Evolutionary conservation across 2,888 invertebrate species (phyloP).

Genomic region (Ashinkailepas kermadecensis): DNA sequence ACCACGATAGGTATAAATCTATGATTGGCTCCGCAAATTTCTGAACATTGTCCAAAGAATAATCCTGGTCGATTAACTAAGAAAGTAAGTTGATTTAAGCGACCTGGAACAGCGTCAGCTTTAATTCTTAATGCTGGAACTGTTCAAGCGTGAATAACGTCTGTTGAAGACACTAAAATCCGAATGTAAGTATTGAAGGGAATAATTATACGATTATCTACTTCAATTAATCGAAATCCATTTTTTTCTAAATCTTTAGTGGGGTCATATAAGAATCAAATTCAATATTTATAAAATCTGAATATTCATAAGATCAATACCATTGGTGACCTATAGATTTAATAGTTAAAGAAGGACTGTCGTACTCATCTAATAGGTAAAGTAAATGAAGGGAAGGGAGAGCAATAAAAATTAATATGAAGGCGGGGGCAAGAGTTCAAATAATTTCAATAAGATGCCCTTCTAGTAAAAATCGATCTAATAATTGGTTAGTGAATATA

Average conservation of each 20-base stretch:
- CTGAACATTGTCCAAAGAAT: slow-evolving; percentile 68
- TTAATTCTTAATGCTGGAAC: slow-evolving; percentile 42
- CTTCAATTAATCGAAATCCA: slow-evolving; percentile 33
- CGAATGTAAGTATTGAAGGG: slow-evolving; percentile 33
- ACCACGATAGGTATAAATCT: slow-evolving; percentile 69
- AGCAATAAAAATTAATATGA: slow-evolving; percentile 32
- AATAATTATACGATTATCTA: slow-evolving; percentile 32
- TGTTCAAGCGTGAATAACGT: slow-evolving; percentile 45
- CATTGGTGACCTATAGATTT: slow-evolving; percentile 33
- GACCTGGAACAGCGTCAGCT: slow-evolving; percentile 44
- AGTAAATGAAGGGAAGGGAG: slow-evolving; percentile 35
- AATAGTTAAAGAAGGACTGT: slow-evolving; percentile 23
- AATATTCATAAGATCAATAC: slow-evolving; percentile 36
- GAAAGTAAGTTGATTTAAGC: slow-evolving; percentile 49
- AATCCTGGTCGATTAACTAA: slow-evolving; percentile 56
- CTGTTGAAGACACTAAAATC: slow-evolving; percentile 38
- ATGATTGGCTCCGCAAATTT: slow-evolving; percentile 73
- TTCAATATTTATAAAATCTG: slow-evolving; percentile 29
- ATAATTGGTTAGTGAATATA: slow-evolving; percentile 20
- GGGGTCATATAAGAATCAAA: slow-evolving; percentile 35
- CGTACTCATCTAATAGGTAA: slow-evolving; percentile 33
- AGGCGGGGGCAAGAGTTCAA: slow-evolving; percentile 32
- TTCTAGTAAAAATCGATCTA: slow-evolving; percentile 32
- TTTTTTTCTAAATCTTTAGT: slow-evolving; percentile 1
- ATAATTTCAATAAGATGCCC: slow-evolving; percentile 34